These are phyloP conservation scores for Xenopus borealis DNA, from an alignment of 2,113 vertebrate genomes.

Conservation along the genomic window DNA sequence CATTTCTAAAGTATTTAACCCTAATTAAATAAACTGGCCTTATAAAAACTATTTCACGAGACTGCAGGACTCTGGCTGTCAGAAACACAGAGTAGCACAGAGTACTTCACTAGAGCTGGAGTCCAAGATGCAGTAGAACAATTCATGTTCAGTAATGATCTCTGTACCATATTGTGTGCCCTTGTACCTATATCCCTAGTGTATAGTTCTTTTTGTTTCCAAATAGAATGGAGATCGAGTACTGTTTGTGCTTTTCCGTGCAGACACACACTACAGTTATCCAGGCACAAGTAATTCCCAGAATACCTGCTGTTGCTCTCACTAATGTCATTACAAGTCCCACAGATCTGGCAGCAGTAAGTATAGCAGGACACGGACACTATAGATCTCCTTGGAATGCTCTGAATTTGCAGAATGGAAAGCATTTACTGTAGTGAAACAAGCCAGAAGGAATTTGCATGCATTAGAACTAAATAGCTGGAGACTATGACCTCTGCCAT, in stretches of 20 bases:
- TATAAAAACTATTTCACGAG: too few species aligned
- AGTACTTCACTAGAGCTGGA: too few species aligned
- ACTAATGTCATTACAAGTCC: constrained; percentile 58
- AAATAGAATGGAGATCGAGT: constrained; percentile 18
- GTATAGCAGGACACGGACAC: constrained; percentile 17
- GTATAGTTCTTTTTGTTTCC: constrained; percentile 27
- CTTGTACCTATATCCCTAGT: neutral
- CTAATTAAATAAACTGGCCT: too few species aligned
- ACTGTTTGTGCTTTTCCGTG: constrained; percentile 66
- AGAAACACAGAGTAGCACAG: too few species aligned
- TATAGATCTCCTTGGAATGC: neutral
- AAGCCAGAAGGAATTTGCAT: neutral
- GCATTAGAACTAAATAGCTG: neutral
- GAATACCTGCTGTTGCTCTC: constrained; percentile 69
- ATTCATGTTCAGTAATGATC: too few species aligned
- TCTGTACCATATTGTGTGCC: too few species aligned
- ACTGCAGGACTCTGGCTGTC: too few species aligned
- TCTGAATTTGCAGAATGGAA: constrained; percentile 1
- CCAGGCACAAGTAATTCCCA: constrained; percentile 60
- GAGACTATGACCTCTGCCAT: neutral
- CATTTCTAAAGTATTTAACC: too few species aligned
- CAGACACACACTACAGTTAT: constrained; percentile 69
- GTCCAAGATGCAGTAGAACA: too few species aligned
- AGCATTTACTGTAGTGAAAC: neutral
- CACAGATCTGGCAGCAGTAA: constrained; percentile 31